Conservation (phyloP, 2,888 invertebrate genomes). For the Creontiades dilutus region DNA sequence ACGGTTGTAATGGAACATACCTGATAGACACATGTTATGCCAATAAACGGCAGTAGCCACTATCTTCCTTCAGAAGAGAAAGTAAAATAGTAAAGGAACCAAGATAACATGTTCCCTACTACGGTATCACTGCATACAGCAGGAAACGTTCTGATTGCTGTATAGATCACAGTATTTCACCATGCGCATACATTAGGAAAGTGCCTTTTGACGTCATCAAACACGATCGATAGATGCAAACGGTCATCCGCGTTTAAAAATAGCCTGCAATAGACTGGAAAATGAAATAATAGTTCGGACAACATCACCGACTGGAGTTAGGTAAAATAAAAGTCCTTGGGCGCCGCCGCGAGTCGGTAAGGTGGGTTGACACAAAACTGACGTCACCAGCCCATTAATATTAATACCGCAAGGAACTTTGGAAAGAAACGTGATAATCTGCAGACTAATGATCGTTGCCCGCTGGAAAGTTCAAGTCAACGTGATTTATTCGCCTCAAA, state of each 20-base stretch:
- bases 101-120: too few species aligned
- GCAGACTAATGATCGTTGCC: not conserved
- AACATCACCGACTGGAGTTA: not conserved
- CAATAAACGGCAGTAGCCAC: too few species aligned
- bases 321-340: not conserved
- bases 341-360: not conserved
- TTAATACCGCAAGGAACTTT: not conserved
- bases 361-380: not conserved
- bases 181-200: too few species aligned
- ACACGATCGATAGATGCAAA: not conserved
- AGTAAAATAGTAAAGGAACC: too few species aligned
- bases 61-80: too few species aligned
- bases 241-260: not conserved
- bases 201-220: not conserved
- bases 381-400: not conserved
- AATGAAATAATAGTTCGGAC: not conserved
- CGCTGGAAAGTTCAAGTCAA: not conserved
- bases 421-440: not conserved
- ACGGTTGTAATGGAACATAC: too few species aligned
- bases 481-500: not conserved
- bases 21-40: too few species aligned
- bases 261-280: not conserved
- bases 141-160: too few species aligned
- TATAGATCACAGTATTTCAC: too few species aligned
- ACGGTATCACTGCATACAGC: too few species aligned